phyloP scores from a whole-genome alignment of 2,888 invertebrate species.

The Thelaira solivaga region DNA sequence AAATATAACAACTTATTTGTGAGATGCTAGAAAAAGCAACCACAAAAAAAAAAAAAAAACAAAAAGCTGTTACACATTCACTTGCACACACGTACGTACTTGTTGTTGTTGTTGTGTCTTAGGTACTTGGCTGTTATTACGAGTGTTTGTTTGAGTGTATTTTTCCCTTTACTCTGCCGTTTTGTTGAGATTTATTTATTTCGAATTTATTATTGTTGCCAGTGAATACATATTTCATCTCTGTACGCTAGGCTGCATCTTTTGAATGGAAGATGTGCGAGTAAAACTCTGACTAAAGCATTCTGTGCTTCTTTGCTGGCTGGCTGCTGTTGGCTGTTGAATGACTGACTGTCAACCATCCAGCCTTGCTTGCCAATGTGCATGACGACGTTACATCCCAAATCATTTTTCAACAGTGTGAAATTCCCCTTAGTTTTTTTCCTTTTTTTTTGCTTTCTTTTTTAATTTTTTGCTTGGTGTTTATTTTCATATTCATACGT shows the following conservation, averaged over 20 bases:
- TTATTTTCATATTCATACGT: too few species aligned
- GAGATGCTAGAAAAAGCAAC: slow-evolving; percentile 1
- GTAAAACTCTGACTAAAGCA: neutral
- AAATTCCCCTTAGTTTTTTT: slow-evolving; percentile 54
- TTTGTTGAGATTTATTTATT: slow-evolving; percentile 39
- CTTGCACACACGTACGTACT: neutral
- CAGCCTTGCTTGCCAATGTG: slow-evolving; percentile 50
- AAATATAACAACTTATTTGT: slow-evolving; percentile 51
- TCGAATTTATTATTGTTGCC: slow-evolving; percentile 28
- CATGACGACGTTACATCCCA: slow-evolving; percentile 72
- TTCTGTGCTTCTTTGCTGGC: slow-evolving; percentile 23
- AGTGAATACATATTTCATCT: slow-evolving; percentile 51
- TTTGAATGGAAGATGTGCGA: slow-evolving; percentile 59
- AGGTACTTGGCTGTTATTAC: neutral
- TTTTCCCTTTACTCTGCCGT: neutral
- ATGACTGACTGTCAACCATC: slow-evolving; percentile 62
- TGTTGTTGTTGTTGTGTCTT: neutral
- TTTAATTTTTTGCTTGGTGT: too few species aligned
- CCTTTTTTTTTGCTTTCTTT: neutral
- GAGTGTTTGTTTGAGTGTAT: neutral
- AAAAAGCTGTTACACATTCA: neutral
- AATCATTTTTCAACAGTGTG: slow-evolving; percentile 72
- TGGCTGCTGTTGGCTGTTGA: slow-evolving; percentile 41
- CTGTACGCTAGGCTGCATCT: slow-evolving; percentile 58
- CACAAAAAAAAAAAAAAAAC: neutral